These are phyloP conservation scores for Suillia variegata DNA, from an alignment of 2,888 invertebrate species.

Conservation along the genomic window DNA sequence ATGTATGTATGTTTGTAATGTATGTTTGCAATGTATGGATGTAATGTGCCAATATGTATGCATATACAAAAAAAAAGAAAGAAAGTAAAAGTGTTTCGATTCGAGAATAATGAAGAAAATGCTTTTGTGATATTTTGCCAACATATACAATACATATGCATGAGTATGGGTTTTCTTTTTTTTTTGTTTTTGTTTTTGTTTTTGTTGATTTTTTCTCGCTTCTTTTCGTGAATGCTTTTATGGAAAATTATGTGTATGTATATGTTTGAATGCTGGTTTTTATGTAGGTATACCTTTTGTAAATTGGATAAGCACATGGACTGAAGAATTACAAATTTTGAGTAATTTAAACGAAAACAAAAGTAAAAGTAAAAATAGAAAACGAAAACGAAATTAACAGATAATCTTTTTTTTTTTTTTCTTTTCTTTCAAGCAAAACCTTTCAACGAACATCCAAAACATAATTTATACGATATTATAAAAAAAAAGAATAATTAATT, in stretches of 20 bases:
- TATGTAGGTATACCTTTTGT: not conserved
- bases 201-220: too few relatives aligned
- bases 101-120: too few relatives aligned
- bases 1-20: not conserved
- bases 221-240: too few relatives aligned
- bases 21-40: not conserved
- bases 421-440: slow-evolving; percentile 11
- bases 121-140: too few relatives aligned
- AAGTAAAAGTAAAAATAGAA: slow-evolving; percentile 29
- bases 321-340: not conserved
- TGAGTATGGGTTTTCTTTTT: too few relatives aligned
- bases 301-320: not conserved
- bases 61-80: too few relatives aligned
- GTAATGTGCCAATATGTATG: not conserved
- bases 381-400: slow-evolving; percentile 33
- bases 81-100: too few relatives aligned
- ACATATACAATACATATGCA: too few relatives aligned
- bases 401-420: slow-evolving; percentile 16
- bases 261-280: too few relatives aligned
- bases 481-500: too few relatives aligned
- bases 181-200: too few relatives aligned
- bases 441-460: not conserved
- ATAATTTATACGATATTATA: not conserved
- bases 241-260: too few relatives aligned
- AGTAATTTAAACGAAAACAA: not conserved